Conservation (phyloP, 2,797 vertebrate genomes). For the Myripristis jacobus region DNA sequence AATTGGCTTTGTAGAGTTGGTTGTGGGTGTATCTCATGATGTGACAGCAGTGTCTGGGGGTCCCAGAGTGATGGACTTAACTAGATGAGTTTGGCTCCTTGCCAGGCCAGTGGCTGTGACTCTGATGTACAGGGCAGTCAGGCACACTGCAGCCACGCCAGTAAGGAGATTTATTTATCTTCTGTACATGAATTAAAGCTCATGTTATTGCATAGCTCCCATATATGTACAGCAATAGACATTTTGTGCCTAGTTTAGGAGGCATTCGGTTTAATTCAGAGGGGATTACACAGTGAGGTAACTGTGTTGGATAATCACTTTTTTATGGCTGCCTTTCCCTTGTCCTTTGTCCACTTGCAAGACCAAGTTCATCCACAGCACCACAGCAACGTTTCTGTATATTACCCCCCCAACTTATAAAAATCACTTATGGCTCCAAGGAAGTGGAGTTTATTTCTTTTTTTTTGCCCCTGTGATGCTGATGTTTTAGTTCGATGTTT, state of each 20-base stretch:
- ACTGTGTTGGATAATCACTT: neutral
- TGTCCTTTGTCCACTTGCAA: neutral
- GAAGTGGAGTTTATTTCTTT: neutral
- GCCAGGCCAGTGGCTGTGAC: neutral
- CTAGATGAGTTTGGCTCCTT: neutral
- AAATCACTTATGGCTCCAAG: neutral
- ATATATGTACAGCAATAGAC: neutral
- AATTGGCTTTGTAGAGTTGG: no score
- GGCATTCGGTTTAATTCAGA: neutral
- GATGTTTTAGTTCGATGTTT: neutral
- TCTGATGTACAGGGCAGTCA: neutral
- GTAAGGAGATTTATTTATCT: neutral
- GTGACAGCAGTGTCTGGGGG: neutral
- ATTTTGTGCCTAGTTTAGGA: neutral
- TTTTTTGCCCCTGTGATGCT: neutral
- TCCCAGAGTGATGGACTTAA: neutral
- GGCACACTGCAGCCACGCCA: neutral
- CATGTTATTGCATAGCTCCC: neutral
- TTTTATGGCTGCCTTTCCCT: neutral
- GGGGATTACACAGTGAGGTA: neutral
- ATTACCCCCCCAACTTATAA: neutral
- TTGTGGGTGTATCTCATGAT: neutral
- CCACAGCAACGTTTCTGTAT: no score
- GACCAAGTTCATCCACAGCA: neutral
- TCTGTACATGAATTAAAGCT: constrained; percentile 9